Percentiles rank a stretch among this genome's conserved stretches.
phyloP scores from a whole-genome alignment of 2,113 vertebrate genomes.

The Lipophrys pholis region DNA sequence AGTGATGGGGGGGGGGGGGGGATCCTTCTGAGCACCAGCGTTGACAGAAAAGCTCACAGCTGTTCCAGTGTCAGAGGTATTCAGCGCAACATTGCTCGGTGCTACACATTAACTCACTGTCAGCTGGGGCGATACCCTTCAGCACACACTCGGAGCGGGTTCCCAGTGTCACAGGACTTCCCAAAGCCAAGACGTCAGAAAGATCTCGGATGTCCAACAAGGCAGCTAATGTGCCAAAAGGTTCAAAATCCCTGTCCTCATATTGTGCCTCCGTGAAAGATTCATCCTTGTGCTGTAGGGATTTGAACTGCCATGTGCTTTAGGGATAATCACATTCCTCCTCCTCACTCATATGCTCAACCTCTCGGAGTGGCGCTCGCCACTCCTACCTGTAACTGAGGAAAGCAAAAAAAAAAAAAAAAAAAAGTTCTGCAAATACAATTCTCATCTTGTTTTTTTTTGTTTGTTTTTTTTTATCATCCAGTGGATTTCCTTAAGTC shows the following conservation, averaged over 20 bases:
- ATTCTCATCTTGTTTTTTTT: conserved; percentile 17
- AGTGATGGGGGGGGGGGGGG: not conserved
- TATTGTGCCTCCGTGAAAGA: conserved; percentile 43
- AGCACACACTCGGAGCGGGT: conserved; percentile 24
- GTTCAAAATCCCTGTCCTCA: conserved; percentile 15
- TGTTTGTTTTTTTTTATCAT: conserved; percentile 15
- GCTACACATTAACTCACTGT: conserved; percentile 40
- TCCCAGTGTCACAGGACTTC: conserved; percentile 8
- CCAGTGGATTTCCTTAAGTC: conserved; percentile 46
- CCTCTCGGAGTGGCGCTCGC: conserved; percentile 2
- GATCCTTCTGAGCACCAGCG: conserved; percentile 27
- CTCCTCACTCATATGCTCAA: conserved; percentile 12
- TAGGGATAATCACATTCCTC: conserved; percentile 36
- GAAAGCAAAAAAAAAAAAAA: not conserved
- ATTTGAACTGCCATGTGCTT: conserved; percentile 55
- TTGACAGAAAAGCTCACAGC: conserved; percentile 43
- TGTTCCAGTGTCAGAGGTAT: conserved; percentile 53
- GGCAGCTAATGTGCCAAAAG: conserved; percentile 31
- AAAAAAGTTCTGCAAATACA: conserved; percentile 42
- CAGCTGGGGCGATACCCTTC: conserved; percentile 24
- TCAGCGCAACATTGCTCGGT: conserved; percentile 35
- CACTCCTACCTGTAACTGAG: conserved; percentile 13
- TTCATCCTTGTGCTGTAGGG: conserved; percentile 61
- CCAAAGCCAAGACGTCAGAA: conserved; percentile 31
- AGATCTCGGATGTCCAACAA: conserved; percentile 31